Conservation (phyloP, 2,797 vertebrate genomes). For the Pseudochirops cupreus region DNA sequence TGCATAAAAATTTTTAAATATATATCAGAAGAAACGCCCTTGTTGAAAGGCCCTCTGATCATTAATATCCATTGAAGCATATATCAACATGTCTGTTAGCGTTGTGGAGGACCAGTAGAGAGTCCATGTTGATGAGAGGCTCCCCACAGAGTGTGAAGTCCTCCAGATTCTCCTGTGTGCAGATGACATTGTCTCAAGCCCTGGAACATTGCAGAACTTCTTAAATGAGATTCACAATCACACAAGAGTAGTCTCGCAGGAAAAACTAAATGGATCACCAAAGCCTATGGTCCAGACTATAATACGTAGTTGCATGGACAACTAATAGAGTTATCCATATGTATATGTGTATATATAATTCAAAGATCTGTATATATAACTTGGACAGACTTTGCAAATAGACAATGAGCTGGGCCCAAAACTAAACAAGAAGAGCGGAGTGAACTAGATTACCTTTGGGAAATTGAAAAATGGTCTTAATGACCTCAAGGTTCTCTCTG, state of each 20-base stretch:
- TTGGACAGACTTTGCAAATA: background rate
- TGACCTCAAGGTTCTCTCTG: background rate
- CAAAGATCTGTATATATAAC: background rate
- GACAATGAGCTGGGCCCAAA: background rate
- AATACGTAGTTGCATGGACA: background rate
- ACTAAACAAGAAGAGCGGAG: background rate
- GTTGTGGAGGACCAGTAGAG: background rate
- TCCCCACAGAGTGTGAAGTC: background rate
- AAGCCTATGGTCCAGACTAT: background rate
- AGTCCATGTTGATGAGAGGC: background rate
- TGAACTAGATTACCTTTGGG: background rate
- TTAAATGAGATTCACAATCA: background rate
- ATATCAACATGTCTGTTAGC: background rate
- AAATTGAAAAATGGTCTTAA: background rate
- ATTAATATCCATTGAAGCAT: background rate
- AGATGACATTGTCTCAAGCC: background rate
- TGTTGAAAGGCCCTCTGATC: background rate
- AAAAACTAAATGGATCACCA: background rate
- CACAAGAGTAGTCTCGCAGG: background rate
- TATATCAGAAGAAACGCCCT: background rate
- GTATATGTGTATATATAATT: background rate
- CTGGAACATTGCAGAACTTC: background rate
- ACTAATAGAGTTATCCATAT: background rate
- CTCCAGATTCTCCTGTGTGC: background rate
- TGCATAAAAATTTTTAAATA: background rate